Conservation (phyloP, 1,140 invertebrate species). For the Charaxes varanes region DNA sequence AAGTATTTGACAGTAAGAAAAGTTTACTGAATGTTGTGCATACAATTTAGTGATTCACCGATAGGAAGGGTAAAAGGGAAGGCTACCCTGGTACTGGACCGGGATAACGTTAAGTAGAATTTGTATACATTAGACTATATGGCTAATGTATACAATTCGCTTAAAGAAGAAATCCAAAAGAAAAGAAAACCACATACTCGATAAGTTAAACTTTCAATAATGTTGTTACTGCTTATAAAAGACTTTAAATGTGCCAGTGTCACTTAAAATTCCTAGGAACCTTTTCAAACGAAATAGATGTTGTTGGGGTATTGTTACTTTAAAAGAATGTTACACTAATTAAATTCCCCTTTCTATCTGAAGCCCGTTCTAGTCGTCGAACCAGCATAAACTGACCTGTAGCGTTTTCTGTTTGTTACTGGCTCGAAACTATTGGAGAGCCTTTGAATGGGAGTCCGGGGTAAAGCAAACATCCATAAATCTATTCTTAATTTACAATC, state of each 20-base stretch:
- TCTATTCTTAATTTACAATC: slow-evolving; percentile 41
- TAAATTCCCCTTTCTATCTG: slow-evolving; percentile 22
- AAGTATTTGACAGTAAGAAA: too few relatives aligned
- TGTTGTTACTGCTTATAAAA: too few relatives aligned
- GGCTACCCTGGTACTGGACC: too few relatives aligned
- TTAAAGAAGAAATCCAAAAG: too few relatives aligned
- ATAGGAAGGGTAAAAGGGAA: too few relatives aligned
- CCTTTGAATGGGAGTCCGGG: slow-evolving; percentile 9
- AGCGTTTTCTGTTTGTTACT: slow-evolving; percentile 13
- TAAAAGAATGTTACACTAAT: slow-evolving; percentile 25
- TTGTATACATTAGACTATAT: too few relatives aligned
- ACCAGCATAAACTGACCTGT: slow-evolving; percentile 16
- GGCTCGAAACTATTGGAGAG: slow-evolving; percentile 1
- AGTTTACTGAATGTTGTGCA: too few relatives aligned
- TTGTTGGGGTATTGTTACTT: slow-evolving; percentile 10
- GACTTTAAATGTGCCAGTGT: slow-evolving; percentile 6
- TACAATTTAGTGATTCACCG: too few relatives aligned
- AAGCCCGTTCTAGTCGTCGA: slow-evolving; percentile 7
- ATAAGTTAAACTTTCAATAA: too few relatives aligned
- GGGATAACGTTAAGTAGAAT: too few relatives aligned
- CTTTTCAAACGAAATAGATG: slow-evolving; percentile 12
- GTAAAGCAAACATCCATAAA: slow-evolving; percentile 35
- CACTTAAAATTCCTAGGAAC: slow-evolving; percentile 12
- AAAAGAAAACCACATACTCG: too few relatives aligned
- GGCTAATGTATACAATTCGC: too few relatives aligned